Evolutionary conservation across 1,140 invertebrate genomes (phyloP), one percentile per base, ranked within the genome.

Genomic region (Caerostris extrusa): DNA sequence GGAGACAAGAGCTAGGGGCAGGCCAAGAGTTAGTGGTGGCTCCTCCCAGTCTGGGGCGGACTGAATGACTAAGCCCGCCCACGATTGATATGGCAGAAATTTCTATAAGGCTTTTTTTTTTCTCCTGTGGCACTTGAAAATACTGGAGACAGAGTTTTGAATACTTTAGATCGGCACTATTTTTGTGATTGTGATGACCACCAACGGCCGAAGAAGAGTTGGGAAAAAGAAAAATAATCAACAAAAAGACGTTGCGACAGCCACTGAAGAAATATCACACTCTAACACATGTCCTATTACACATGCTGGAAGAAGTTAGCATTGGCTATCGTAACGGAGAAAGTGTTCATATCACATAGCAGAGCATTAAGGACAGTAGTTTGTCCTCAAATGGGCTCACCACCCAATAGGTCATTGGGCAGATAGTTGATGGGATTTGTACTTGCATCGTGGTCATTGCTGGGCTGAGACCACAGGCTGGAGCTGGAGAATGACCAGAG

Each of bases 391-490:
- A 94, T 94, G 56, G 94, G 87, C 90, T 95, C 94, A 55, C 93
- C 98, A 96, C 98, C 98, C 95, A 98, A 97, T 95, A 98, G 97
- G 96, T 98, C 98, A 95, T 97, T 98, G 95, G 98, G 98, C 96
- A 98, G 97, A 96, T 97, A 98, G 96, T 98, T 98, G 95, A 98
- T 97, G 95, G 98, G 98, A 91, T 98, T 98, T 94, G 98, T 98
- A 95, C 97, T 97, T 93, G 98, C 97, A 96, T 98, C 97, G 92
- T 97, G 96, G 94, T 96, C 96, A 14, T 91, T 92, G 67, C 95
- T 96, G 7, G 95, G 95, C 56, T 95, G 96, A 83, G 96, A 95
- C 98, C 98, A 98, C 58, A 98, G 96, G 71, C 85, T 94, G 19
- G 95, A 96, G 97, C 95, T 95, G 96, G 95, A 95, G 61, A 92